Conservation (phyloP, 2,888 invertebrate species). For the Polymixis lichenea region DNA sequence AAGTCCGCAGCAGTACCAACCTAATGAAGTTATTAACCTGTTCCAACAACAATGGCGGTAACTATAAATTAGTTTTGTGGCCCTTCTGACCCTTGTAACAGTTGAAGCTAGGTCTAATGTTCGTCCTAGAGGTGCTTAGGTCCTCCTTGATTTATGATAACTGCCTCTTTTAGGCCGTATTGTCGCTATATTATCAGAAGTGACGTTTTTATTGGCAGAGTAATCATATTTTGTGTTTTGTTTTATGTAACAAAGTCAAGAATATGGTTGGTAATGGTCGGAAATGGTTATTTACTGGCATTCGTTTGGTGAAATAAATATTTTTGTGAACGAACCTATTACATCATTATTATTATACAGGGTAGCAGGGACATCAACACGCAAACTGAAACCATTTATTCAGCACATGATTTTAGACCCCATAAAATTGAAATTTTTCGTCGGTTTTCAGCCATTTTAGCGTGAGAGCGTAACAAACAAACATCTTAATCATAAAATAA, state of each 20-base stretch:
- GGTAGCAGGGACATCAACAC: too few species aligned
- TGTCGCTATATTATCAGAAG: constrained; percentile 22
- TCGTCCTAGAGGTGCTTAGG: constrained; percentile 20
- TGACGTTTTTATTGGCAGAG: constrained; percentile 38
- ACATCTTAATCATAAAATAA: too few species aligned
- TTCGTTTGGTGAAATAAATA: background rate
- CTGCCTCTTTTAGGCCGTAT: constrained; percentile 22
- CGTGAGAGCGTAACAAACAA: too few species aligned
- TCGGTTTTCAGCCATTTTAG: too few species aligned
- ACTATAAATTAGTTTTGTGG: constrained; percentile 56
- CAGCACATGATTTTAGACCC: too few species aligned
- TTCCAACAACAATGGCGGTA: constrained; percentile 27
- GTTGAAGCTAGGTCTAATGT: constrained; percentile 41
- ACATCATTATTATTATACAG: background rate
- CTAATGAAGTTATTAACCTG: constrained; percentile 50
- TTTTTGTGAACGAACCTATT: background rate
- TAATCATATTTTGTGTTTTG: constrained; percentile 34
- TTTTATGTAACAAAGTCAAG: constrained; percentile 17
- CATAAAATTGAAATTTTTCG: too few species aligned
- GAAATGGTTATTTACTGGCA: constrained; percentile 5
- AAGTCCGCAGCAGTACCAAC: constrained; percentile 41
- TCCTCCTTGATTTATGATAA: constrained; percentile 44
- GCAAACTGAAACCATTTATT: too few species aligned
- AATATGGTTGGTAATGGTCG: background rate
- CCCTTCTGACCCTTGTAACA: constrained; percentile 24